Percentiles rank a stretch among this genome's conserved stretches.
phyloP scores from a whole-genome alignment of 2,113 vertebrate genomes.

The Oryzias curvinotus region DNA sequence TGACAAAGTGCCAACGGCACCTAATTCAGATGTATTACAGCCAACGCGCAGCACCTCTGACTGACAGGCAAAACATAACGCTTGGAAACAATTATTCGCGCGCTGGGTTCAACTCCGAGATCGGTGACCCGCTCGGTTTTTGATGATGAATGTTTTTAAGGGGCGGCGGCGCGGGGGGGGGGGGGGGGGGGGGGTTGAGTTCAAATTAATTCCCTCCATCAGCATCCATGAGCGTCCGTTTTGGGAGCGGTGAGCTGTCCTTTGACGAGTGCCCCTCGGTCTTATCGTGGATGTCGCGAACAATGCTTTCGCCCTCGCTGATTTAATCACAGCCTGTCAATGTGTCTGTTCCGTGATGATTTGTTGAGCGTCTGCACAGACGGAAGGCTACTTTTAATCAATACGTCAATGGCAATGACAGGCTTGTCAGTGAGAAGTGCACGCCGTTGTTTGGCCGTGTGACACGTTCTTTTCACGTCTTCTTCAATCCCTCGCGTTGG shows the following conservation, averaged over 20 bases:
- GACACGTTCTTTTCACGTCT: constrained; percentile 2
- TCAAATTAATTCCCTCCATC: constrained; percentile 46
- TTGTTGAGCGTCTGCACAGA: constrained; percentile 40
- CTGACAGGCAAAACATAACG: constrained; percentile 62
- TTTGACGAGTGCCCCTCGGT: constrained; percentile 52
- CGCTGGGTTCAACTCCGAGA: constrained; percentile 13
- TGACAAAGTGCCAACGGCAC: constrained; percentile 64
- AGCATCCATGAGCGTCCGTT: constrained; percentile 26
- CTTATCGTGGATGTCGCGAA: constrained; percentile 60
- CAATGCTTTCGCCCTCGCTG: constrained; percentile 50
- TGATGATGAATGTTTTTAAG: constrained; percentile 28
- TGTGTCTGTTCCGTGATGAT: constrained; percentile 47
- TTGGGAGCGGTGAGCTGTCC: constrained; percentile 4
- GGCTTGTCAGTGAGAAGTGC: constrained; percentile 43
- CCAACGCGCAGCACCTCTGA: constrained; percentile 48
- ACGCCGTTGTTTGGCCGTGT: not conserved
- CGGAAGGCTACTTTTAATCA: constrained; percentile 49
- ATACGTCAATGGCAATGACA: constrained; percentile 63
- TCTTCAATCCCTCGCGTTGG: no score
- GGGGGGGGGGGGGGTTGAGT: constrained; percentile 8
- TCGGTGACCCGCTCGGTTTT: constrained; percentile 23
- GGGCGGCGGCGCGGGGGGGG: no score
- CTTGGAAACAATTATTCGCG: constrained; percentile 62
- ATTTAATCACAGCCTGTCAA: constrained; percentile 67
- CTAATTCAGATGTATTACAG: constrained; percentile 77